Percentiles rank a stretch among this genome's conserved stretches.
Evolutionary conservation across 2,113 vertebrate species (phyloP).

Genomic region (Castor canadensis): DNA sequence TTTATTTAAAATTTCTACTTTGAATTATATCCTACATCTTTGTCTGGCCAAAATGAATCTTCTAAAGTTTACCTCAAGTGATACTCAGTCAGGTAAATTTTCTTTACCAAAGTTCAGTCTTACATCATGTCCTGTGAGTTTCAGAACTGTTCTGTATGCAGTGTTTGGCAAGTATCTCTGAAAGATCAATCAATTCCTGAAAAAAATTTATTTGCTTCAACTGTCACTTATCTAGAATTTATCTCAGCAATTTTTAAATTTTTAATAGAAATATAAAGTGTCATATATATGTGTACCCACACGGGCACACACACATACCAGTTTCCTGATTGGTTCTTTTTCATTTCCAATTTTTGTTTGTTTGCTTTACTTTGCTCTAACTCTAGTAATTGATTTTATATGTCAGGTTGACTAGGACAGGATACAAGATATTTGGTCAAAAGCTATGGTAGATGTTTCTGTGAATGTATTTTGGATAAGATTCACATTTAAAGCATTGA

Average conservation of each 20-base stretch:
- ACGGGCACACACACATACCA: background rate
- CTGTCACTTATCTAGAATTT: background rate
- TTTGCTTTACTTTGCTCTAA: background rate
- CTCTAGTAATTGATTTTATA: background rate
- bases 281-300: background rate
- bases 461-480: background rate
- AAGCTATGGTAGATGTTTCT: background rate
- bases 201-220: background rate
- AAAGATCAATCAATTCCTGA: background rate
- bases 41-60: background rate
- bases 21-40: background rate
- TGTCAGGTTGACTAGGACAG: background rate
- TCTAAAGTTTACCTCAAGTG: background rate
- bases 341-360: background rate
- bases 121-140: background rate
- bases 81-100: background rate
- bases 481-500: background rate
- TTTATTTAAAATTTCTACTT: background rate
- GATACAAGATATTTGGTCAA: background rate
- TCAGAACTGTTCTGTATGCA: background rate
- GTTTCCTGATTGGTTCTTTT: background rate
- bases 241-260: background rate
- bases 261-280: background rate
- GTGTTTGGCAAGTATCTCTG: background rate
- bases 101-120: background rate